Percentiles rank a stretch among this genome's conserved stretches.
Conservation (phyloP, 2,113 vertebrate species). For the Megaceryle torquata region DNA sequence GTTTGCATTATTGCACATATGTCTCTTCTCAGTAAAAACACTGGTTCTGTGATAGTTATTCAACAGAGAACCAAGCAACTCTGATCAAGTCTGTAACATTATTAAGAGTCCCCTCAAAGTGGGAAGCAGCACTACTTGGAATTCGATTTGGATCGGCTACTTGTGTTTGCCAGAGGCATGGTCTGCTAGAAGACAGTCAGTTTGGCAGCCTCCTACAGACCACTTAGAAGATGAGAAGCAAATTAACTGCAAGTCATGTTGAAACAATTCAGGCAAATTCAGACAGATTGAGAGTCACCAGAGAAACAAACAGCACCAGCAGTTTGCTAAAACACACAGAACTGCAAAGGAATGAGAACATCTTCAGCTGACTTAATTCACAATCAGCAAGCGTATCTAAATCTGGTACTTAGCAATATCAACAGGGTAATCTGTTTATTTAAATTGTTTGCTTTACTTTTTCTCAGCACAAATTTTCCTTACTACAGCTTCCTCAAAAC, state of each 20-base stretch:
- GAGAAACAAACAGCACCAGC: conserved; percentile 39
- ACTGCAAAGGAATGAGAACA: not conserved
- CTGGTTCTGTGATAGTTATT: not conserved
- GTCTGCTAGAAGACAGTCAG: conserved; percentile 20
- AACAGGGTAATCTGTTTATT: not conserved
- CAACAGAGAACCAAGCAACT: not conserved
- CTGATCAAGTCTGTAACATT: not conserved
- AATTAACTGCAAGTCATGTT: conserved; percentile 36
- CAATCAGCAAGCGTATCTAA: not conserved
- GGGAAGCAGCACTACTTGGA: not conserved
- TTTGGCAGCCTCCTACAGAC: not conserved
- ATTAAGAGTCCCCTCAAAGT: not conserved
- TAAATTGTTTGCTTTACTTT: not conserved
- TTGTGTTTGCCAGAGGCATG: conserved; percentile 18
- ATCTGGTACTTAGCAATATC: not conserved
- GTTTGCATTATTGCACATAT: not conserved
- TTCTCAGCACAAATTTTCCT: not conserved
- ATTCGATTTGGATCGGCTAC: not conserved
- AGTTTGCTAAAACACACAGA: conserved; percentile 15
- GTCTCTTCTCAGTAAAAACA: not conserved
- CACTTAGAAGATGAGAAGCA: conserved; percentile 6
- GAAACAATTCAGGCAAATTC: conserved; percentile 27
- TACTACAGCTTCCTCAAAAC: not conserved
- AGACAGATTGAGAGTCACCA: conserved; percentile 17
- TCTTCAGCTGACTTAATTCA: conserved; percentile 38